phyloP scores from a whole-genome alignment of 2,113 vertebrate species.

The Pituophis catenifer region DNA sequence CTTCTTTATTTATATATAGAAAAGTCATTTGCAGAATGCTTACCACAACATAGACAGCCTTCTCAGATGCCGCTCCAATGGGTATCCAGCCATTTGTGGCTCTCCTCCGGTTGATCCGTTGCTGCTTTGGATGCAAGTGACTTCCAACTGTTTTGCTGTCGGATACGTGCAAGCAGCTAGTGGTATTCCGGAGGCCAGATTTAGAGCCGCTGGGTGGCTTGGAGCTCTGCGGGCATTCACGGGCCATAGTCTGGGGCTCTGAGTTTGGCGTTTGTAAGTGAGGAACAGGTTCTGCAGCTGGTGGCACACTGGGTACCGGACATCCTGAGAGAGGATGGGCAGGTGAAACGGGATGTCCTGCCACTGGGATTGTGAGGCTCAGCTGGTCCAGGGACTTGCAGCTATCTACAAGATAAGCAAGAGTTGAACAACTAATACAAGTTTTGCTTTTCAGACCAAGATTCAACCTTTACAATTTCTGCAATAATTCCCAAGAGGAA shows the following conservation, averaged over 20 bases:
- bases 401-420: constrained; percentile 57
- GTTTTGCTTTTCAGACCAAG: not conserved
- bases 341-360: constrained; percentile 80
- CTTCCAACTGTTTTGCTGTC: constrained; percentile 78
- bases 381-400: constrained; percentile 86
- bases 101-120: constrained; percentile 80
- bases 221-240: constrained; percentile 90
- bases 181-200: constrained; percentile 78
- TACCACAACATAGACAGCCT: constrained; percentile 94
- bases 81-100: constrained; percentile 95
- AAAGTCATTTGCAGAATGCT: constrained; percentile 43
- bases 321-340: constrained; percentile 90
- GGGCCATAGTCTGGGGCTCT: constrained; percentile 85
- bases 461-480: not conserved
- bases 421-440: not conserved
- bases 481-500: not conserved
- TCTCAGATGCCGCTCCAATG: constrained; percentile 87
- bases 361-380: constrained; percentile 84
- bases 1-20: too few species aligned
- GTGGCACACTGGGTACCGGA: constrained; percentile 90
- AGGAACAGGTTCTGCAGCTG: constrained; percentile 88
- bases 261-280: constrained; percentile 88
- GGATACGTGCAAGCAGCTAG: constrained; percentile 78
- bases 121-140: constrained; percentile 81
- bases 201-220: constrained; percentile 91